Evolutionary conservation across 1,140 invertebrate species (phyloP).

Genomic region (Halesus radiatus): DNA sequence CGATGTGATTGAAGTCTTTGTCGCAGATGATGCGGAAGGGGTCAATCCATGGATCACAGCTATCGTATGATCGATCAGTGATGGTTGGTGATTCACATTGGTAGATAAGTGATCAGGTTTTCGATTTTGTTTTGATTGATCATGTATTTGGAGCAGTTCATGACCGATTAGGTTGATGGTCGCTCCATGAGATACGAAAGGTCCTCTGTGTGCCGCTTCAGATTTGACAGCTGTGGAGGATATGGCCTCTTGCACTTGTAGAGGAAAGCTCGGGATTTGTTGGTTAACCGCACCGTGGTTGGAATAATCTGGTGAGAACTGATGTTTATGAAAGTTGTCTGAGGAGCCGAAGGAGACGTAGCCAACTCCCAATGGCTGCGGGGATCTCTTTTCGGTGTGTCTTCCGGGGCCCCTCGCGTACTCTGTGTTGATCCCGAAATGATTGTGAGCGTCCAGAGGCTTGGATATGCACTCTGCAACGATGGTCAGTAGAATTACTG

Average conservation of each 20-base stretch:
- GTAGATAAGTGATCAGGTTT: conserved; percentile 14
- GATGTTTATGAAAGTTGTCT: neutral
- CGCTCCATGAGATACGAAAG: conserved; percentile 35
- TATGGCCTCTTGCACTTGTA: conserved; percentile 12
- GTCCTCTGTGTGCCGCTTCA: conserved; percentile 38
- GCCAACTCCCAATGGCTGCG: conserved; percentile 20
- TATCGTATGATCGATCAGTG: conserved; percentile 2
- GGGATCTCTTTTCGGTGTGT: conserved; percentile 25
- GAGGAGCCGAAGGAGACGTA: conserved; percentile 33
- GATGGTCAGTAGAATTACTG: conserved; percentile 23
- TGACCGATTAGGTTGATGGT: conserved; percentile 45
- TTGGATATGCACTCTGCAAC: conserved; percentile 21
- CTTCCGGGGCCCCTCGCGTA: neutral
- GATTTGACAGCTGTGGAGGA: conserved; percentile 39
- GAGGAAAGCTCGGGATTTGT: neutral
- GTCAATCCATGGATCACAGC: conserved; percentile 26
- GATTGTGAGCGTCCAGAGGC: conserved; percentile 4
- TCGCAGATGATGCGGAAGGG: conserved; percentile 37
- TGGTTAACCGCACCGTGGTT: neutral
- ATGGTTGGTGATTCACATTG: neutral
- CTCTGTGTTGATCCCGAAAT: neutral
- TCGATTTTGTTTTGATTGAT: conserved; percentile 19
- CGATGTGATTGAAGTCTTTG: conserved; percentile 47
- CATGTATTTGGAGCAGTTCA: conserved; percentile 44
- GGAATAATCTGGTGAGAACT: neutral